Conservation (phyloP, 2,888 invertebrate species). For the Dasysyrphus tricinctus region DNA sequence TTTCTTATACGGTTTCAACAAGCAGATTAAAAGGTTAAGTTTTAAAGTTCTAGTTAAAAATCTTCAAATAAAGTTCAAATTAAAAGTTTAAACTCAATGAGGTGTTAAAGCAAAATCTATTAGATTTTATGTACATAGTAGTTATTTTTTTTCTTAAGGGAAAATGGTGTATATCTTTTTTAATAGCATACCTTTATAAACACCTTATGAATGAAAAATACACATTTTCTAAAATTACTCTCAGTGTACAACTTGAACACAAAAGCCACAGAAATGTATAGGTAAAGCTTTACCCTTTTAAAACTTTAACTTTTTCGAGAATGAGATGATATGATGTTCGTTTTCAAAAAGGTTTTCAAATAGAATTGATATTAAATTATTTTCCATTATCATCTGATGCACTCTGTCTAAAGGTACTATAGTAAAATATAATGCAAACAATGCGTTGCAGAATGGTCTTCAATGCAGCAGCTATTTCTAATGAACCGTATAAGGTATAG, state of each 20-base stretch:
- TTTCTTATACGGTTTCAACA: no score
- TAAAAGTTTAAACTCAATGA: no score
- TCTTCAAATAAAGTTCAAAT: no score
- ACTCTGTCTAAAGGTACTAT: constrained; percentile 50
- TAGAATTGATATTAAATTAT: constrained; percentile 75
- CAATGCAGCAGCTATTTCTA: constrained; percentile 42
- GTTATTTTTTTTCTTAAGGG: no score
- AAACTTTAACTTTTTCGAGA: background rate
- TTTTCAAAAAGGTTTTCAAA: constrained; percentile 31
- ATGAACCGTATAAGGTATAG: constrained; percentile 46
- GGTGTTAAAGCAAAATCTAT: no score
- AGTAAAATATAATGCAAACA: constrained; percentile 73
- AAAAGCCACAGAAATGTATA: constrained; percentile 56
- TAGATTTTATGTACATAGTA: no score
- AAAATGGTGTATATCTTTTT: no score
- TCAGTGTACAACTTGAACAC: constrained; percentile 44
- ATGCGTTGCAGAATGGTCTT: constrained; percentile 57
- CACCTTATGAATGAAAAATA: no score
- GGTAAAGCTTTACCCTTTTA: constrained; percentile 22
- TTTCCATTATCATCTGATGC: constrained; percentile 75
- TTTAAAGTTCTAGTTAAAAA: no score
- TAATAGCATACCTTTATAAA: no score
- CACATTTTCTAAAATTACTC: background rate
- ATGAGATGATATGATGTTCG: background rate
- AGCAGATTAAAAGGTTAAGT: no score